Evolutionary conservation across 2,113 vertebrate species (phyloP), one percentile per base, ranked within the genome.

Genomic region (Pleuronectes platessa): DNA sequence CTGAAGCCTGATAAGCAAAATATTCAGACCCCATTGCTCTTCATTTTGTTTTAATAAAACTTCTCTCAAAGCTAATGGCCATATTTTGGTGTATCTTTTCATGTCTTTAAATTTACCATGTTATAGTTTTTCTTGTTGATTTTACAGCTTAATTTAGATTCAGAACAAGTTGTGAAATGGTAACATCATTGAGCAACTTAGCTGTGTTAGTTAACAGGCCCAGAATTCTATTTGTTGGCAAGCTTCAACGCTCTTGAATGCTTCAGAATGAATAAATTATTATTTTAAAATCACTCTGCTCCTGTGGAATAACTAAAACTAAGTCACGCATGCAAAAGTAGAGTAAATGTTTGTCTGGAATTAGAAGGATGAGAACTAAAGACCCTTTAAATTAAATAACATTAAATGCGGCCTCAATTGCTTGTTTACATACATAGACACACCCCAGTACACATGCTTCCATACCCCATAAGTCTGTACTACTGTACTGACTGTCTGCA

Each of bases 171-270:
- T 74, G 17, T 56, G 45, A 31, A 45, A 56, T 18, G 18, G 47
- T 56, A 51, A 26, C 53, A 65, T 58, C 54, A 51, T 49, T 51
- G 66, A 18, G 62, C 37, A 65, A 65, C 40, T 74, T 65, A 49
- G 37, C 42, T 14, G 61, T 47, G 23, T 66, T 66, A 49, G 59
- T 74, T 37, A 74, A 24, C 53, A 74, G 40, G 61, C 61, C 4
- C 10, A 6, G 14, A 37, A 51, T 51, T 60, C 1, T 14, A n/a
- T 74, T 37, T 59, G 72, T 60, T 60, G 54, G 42, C 21, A 75
- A 47, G 49, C 12, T 14, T 17, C 18, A 60, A 47, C 21, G 37
- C 18, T 71, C 72, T 76, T 61, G 31, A 54, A 40, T 11, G 54
- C 21, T 65, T 35, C 4, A 26, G n/a, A 55, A 47, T 64, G 24